phyloP scores from a whole-genome alignment of 2,797 vertebrate species.

The Enteromius trimaculatus region DNA sequence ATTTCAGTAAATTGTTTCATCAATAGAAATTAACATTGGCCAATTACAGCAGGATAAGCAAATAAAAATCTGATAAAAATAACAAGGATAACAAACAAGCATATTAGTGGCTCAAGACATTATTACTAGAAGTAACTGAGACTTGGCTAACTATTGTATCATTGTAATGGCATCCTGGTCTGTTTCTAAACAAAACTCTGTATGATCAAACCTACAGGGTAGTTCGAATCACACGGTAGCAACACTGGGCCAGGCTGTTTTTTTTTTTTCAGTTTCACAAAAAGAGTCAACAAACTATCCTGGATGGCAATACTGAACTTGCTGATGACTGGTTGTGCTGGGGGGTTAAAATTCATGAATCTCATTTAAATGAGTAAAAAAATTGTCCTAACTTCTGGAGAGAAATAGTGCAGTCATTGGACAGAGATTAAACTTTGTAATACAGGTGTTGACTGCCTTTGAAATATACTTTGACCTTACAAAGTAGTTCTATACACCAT shows the following conservation, averaged over 20 bases:
- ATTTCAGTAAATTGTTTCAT: not conserved
- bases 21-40: not conserved
- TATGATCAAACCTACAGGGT: no score
- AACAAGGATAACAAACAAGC: not conserved
- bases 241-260: not conserved
- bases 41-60: not conserved
- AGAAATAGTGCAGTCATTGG: not conserved
- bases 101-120: not conserved
- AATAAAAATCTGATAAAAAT: not conserved
- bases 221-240: not conserved
- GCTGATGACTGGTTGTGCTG: not conserved
- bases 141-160: not conserved
- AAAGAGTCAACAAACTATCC: not conserved
- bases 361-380: not conserved
- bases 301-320: not conserved
- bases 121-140: not conserved
- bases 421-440: not conserved
- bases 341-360: not conserved
- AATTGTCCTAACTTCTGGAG: not conserved
- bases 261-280: not conserved
- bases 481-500: not conserved
- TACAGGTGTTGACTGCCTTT: not conserved
- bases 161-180: not conserved
- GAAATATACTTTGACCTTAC: not conserved
- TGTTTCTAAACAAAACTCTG: not conserved